phyloP scores from a whole-genome alignment of 2,888 invertebrate genomes.

The Didymodactylos carnosus region DNA sequence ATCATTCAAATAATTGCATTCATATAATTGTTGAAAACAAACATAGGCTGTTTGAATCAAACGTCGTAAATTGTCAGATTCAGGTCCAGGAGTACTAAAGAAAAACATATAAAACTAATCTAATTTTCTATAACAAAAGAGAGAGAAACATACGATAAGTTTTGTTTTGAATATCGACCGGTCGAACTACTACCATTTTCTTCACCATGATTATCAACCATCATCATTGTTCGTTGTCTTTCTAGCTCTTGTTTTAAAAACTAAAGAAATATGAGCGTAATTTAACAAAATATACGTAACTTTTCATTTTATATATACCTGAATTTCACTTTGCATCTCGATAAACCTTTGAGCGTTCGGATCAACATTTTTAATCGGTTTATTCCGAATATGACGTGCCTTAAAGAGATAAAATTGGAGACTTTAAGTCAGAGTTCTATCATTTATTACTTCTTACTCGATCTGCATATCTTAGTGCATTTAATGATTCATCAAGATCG shows the following conservation, averaged over 20 bases:
- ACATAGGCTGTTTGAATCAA: background rate
- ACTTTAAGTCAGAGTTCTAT: background rate
- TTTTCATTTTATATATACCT: constrained; percentile 20
- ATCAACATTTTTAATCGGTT: constrained; percentile 30
- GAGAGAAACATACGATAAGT: background rate
- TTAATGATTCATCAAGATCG: constrained; percentile 34
- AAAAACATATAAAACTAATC: background rate
- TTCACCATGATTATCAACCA: background rate
- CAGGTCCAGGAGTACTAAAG: too few relatives aligned
- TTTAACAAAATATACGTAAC: background rate
- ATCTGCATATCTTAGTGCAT: constrained; percentile 34
- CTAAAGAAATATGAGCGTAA: constrained; percentile 16
- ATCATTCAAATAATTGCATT: background rate
- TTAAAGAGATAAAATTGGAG: constrained; percentile 15
- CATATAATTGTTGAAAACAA: background rate
- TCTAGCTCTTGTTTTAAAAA: constrained; percentile 27
- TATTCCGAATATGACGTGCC: constrained; percentile 31
- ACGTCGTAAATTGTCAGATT: background rate
- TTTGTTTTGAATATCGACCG: too few relatives aligned
- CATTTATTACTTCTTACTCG: constrained; percentile 23
- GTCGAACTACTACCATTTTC: too few relatives aligned
- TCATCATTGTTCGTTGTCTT: constrained; percentile 23
- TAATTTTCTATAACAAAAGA: background rate
- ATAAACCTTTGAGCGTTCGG: constrained; percentile 28
- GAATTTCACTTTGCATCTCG: constrained; percentile 34